Evolutionary conservation across 2,797 vertebrate species (phyloP), one percentile per base, ranked within the genome.

Genomic region (Taeniopygia guttata): DNA sequence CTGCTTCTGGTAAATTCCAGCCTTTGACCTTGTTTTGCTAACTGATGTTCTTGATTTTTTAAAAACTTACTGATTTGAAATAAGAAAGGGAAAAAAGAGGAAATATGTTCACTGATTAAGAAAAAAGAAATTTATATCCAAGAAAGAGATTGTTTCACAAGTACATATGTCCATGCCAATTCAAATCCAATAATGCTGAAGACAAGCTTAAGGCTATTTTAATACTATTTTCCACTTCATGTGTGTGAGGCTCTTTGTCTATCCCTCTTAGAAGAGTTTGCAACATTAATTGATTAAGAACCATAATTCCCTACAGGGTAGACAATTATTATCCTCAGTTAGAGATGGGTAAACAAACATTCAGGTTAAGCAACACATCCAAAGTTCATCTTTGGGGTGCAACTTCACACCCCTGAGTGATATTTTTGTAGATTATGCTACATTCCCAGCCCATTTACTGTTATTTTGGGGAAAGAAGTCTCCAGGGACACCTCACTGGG

Each of bases 211-310:
- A 32, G 10, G 11, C 23, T 93, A 68, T 42, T 69, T 72, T 92
- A 85, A 83, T 1, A 0, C 29, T 26, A 26, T 51, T 93, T 91
- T 89, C 9, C 5, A 46, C 10, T 79, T 79, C 14, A 52, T 48
- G 10, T 30, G 8, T 63, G 10, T 20, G 8, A 62, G 19, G 15
- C 19, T 69, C 42, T 88, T 54, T 85, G 23, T 45, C 27, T 45
- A 6, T 38, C 10, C 1, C 23, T 75, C 14, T 85, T 46, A 56
- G 48, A 93, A 59, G 5, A 68, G 5, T 55, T 84, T 90, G 9
- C 32, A 82, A 93, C 95, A 89, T 52, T 63, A 89, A 68, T 78
- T 89, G 45, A 90, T 72, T 90, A 43, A 89, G 27, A 82, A 49
- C 26, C 17, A 55, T 90, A 84, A 74, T 46, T 54, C 20, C 49